A percentile compares a stretch with the other conserved stretches of the same genome.
These are phyloP conservation scores for Antechinus flavipes DNA, from an alignment of 2,113 vertebrate genomes.

Conservation along the genomic window DNA sequence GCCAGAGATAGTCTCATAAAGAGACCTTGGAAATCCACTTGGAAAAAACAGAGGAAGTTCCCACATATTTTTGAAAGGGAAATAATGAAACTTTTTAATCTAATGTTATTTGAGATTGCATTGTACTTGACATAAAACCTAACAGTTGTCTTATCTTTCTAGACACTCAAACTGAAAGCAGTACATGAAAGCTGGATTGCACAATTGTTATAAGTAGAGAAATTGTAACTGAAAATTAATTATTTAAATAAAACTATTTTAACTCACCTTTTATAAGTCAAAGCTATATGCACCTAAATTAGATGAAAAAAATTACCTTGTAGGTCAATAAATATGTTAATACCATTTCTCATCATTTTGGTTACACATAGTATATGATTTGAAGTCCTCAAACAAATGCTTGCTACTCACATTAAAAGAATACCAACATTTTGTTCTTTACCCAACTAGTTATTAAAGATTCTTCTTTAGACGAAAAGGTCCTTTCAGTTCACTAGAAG, in stretches of 20 bases:
- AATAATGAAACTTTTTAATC: conserved; percentile 28
- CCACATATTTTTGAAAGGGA: conserved; percentile 35
- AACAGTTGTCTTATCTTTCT: conserved; percentile 13
- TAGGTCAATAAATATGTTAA: conserved; percentile 65
- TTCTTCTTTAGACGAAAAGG: conserved; percentile 64
- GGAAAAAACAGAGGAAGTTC: background rate
- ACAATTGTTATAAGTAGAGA: conserved; percentile 11
- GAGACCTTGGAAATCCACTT: background rate
- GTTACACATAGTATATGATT: conserved; percentile 67
- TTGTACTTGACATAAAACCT: background rate
- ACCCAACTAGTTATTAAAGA: conserved; percentile 63
- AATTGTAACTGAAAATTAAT: conserved; percentile 30
- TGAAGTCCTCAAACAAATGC: conserved; percentile 56
- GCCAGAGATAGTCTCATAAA: conserved; percentile 32
- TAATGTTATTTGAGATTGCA: conserved; percentile 19
- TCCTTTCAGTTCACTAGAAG: conserved; percentile 49
- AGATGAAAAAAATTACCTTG: conserved; percentile 57
- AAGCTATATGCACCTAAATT: background rate
- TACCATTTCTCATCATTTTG: conserved; percentile 66
- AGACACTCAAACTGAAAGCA: conserved; percentile 13
- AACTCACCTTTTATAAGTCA: background rate
- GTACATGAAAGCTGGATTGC: conserved; percentile 14
- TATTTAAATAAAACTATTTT: conserved; percentile 49
- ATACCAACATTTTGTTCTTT: conserved; percentile 65
- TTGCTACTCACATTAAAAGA: conserved; percentile 63